These are phyloP conservation scores for Drosophila murphyi DNA, from an alignment of 1,140 invertebrate species.

Conservation along the genomic window DNA sequence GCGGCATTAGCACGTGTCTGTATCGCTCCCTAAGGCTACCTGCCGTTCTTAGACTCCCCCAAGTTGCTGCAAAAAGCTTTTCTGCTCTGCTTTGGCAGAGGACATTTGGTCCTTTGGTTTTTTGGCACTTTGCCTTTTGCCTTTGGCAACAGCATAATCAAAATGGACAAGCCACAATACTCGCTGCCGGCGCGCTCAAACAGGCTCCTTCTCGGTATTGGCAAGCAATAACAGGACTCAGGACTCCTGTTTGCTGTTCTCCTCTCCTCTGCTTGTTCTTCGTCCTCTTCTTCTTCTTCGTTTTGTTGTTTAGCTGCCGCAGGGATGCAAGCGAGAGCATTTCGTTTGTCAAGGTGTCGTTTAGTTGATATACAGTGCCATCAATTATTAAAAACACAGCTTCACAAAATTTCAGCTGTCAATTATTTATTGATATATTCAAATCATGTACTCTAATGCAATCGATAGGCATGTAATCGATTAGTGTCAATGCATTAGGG, in stretches of 20 bases:
- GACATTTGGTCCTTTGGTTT: slow-evolving; percentile 33
- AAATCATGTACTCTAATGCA: not conserved
- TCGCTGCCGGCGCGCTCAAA: slow-evolving; percentile 23
- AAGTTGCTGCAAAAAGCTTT: slow-evolving; percentile 61
- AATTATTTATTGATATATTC: slow-evolving; percentile 6
- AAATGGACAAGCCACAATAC: slow-evolving; percentile 63
- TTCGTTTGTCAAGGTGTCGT: slow-evolving; percentile 56
- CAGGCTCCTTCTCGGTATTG: slow-evolving; percentile 56
- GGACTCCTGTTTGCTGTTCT: slow-evolving; percentile 18
- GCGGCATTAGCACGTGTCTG: slow-evolving; percentile 70
- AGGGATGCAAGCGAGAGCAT: slow-evolving; percentile 34
- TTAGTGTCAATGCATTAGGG: not conserved
- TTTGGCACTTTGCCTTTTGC: slow-evolving; percentile 51
- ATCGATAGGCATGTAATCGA: slow-evolving; percentile 9
- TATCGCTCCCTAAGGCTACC: slow-evolving; percentile 39
- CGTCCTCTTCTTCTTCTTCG: not conserved
- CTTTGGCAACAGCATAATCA: slow-evolving; percentile 71
- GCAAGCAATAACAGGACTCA: slow-evolving; percentile 58
- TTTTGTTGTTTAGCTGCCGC: slow-evolving; percentile 37
- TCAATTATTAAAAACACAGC: slow-evolving; percentile 26
- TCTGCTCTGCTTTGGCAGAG: slow-evolving; percentile 38
- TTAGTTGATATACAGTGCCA: slow-evolving; percentile 22
- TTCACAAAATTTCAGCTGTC: slow-evolving; percentile 24
- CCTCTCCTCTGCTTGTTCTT: too few species aligned
- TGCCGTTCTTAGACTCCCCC: not conserved